Evolutionary conservation across 2,888 invertebrate genomes (phyloP).

Genomic region (Nipponacmea schrenckii): DNA sequence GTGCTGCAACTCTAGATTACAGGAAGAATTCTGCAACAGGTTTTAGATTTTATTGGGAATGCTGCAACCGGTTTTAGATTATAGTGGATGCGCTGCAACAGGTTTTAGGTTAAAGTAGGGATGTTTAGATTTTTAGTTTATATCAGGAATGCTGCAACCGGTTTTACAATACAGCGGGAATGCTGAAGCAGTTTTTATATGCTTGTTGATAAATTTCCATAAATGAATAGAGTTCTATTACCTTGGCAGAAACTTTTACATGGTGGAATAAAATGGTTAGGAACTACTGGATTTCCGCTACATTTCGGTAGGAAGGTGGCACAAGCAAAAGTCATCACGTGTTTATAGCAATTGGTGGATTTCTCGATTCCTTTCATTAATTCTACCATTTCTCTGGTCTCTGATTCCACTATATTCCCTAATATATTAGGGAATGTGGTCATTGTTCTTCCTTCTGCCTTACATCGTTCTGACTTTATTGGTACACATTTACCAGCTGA

Average conservation of each 20-base stretch:
- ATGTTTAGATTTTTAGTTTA: no score
- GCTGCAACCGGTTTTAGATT: no score
- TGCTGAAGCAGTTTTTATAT: no score
- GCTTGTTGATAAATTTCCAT: no score
- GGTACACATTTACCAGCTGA: conserved; percentile 42
- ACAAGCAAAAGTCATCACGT: conserved; percentile 47
- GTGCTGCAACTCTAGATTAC: no score
- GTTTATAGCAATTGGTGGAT: conserved; percentile 51
- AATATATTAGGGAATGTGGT: conserved; percentile 50
- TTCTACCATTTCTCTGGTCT: conserved; percentile 32
- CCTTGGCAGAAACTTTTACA: conserved; percentile 56
- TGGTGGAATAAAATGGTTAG: conserved; percentile 50
- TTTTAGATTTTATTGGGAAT: no score
- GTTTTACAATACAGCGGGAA: no score
- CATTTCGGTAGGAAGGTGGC: conserved; percentile 50
- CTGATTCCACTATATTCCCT: conserved; percentile 34
- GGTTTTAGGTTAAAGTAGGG: no score
- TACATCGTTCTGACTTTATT: conserved; percentile 33
- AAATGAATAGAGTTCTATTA: conserved; percentile 25
- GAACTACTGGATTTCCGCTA: conserved; percentile 33
- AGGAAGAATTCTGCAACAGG: no score
- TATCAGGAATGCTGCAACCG: no score
- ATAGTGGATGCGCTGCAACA: no score
- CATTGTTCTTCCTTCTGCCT: conserved; percentile 35
- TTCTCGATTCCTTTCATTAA: conserved; percentile 38